phyloP scores from a whole-genome alignment of 1,140 invertebrate genomes.

The Camponotus floridanus region DNA sequence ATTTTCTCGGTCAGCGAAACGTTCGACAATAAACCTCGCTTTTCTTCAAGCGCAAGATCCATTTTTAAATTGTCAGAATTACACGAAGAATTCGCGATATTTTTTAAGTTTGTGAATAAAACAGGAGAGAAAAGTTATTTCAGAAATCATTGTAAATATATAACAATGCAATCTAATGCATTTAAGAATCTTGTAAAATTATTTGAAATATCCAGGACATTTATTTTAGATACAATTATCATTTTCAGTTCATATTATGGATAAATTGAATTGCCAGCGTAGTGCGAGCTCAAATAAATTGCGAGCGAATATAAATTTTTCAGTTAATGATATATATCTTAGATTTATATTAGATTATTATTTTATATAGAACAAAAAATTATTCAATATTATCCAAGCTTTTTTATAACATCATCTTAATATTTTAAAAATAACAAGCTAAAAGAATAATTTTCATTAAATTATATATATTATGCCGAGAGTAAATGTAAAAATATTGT shows the following conservation, averaged over 20 bases:
- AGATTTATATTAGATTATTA: constrained; percentile 5
- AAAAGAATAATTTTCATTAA: not conserved
- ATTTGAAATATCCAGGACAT: not conserved
- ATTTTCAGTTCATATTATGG: not conserved
- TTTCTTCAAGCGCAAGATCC: constrained; percentile 21
- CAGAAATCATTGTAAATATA: not conserved
- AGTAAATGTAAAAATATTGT: not conserved
- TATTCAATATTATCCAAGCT: not conserved
- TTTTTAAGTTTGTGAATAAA: not conserved
- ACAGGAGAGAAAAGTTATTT: not conserved
- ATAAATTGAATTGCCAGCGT: not conserved
- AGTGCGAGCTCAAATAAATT: not conserved
- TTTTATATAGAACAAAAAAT: not conserved
- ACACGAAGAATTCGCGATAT: constrained; percentile 15
- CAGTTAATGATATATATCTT: not conserved
- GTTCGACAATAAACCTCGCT: constrained; percentile 46
- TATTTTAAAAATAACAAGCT: not conserved
- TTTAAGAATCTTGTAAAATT: not conserved
- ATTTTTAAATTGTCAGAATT: constrained; percentile 19
- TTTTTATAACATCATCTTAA: not conserved
- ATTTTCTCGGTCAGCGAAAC: constrained; percentile 65
- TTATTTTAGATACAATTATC: not conserved
- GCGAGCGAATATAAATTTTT: not conserved
- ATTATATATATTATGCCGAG: no score
- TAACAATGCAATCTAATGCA: not conserved